phyloP scores from a whole-genome alignment of 2,797 vertebrate species.

The Phrynocephalus forsythii region DNA sequence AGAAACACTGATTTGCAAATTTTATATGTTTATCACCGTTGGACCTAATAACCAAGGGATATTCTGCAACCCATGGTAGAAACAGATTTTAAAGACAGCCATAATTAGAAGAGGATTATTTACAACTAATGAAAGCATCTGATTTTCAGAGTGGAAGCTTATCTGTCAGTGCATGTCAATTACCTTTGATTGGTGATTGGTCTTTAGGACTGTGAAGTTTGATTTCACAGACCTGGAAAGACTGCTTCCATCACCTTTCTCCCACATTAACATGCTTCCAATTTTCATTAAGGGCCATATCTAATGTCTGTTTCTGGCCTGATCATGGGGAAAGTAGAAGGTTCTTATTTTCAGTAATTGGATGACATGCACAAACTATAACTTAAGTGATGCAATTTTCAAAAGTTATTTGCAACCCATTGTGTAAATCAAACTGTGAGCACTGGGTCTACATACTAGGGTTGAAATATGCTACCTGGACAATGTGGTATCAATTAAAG shows the following conservation, averaged over 20 bases:
- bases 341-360: background rate
- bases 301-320: background rate
- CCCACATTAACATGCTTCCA: no score
- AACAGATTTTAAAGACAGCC: no score
- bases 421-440: background rate
- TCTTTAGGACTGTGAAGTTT: no score
- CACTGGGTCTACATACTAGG: background rate
- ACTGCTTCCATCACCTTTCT: no score
- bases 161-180: no score
- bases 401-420: background rate
- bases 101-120: no score
- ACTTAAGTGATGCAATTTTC: background rate
- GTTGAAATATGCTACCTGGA: constrained; percentile 83
- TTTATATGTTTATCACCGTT: background rate
- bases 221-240: no score
- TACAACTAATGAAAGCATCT: no score
- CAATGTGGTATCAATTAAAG: constrained; percentile 94
- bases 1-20: background rate
- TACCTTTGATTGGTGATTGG: no score
- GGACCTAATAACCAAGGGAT: background rate
- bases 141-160: no score
- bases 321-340: background rate
- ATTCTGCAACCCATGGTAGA: background rate
- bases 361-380: background rate
- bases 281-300: no score